Evolutionary conservation across 37 sponge, comb jelly and placozoan species (phyloP).

Genomic region (Halisarca cf. caerulea): DNA sequence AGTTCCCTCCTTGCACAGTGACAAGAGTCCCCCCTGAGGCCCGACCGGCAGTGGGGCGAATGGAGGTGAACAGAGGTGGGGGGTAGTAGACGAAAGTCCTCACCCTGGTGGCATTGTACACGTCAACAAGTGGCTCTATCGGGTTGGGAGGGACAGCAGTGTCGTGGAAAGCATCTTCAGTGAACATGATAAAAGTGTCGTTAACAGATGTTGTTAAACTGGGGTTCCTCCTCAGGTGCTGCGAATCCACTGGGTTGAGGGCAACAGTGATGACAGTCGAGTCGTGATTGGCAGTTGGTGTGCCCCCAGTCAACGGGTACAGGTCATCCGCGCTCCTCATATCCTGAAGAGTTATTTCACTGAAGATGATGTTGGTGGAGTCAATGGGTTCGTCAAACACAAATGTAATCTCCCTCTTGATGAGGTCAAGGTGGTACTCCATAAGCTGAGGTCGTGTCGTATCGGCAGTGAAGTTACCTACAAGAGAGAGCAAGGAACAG

Average conservation of each 20-base stretch:
- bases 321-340: slow-evolving; percentile 44
- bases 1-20: slow-evolving; percentile 68
- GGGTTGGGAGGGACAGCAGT: slow-evolving; percentile 84
- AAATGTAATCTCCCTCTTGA: slow-evolving; percentile 70
- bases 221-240: slow-evolving; percentile 58
- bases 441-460: slow-evolving; percentile 67
- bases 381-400: slow-evolving; percentile 87
- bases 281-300: not conserved
- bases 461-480: slow-evolving; percentile 68
- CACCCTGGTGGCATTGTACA: slow-evolving; percentile 68
- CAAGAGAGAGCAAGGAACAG: slow-evolving; percentile 5
- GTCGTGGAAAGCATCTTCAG: slow-evolving; percentile 78
- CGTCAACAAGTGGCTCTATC: slow-evolving; percentile 74
- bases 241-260: slow-evolving; percentile 47
- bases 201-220: slow-evolving; percentile 70
- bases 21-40: slow-evolving; percentile 77
- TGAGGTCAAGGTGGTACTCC: slow-evolving; percentile 75
- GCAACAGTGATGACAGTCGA: not conserved
- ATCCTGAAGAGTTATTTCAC: slow-evolving; percentile 78
- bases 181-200: slow-evolving; percentile 68
- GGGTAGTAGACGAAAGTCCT: slow-evolving; percentile 70
- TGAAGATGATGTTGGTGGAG: slow-evolving; percentile 45
- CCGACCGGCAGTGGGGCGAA: slow-evolving; percentile 80
- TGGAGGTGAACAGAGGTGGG: slow-evolving; percentile 67
- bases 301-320: slow-evolving; percentile 74